Evolutionary conservation across 1,140 invertebrate genomes (phyloP).

Genomic region (Leptinotarsa defecta): DNA sequence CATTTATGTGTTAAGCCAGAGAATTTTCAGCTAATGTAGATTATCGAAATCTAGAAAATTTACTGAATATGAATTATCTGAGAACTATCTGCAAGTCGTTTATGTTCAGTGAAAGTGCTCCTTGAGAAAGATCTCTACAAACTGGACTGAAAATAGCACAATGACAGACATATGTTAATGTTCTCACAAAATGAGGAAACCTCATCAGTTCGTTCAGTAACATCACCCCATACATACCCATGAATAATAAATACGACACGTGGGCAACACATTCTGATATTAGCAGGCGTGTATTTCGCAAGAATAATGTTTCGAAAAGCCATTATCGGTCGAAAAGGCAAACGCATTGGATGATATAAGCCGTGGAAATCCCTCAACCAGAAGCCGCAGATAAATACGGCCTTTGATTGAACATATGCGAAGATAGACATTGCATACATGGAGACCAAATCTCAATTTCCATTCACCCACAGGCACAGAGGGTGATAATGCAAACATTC

Average conservation of each 20-base stretch:
- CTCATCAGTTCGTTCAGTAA: no score
- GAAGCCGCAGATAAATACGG: conserved; percentile 15
- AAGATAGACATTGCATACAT: background rate
- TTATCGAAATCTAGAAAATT: no score
- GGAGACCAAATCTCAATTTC: background rate
- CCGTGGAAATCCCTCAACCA: conserved; percentile 18
- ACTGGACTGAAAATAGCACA: no score
- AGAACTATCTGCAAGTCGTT: no score
- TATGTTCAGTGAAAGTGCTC: no score
- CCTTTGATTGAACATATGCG: conserved; percentile 22
- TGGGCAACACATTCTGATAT: background rate
- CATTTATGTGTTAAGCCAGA: no score
- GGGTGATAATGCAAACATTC: background rate
- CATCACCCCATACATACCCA: no score
- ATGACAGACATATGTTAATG: no score
- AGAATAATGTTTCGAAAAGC: conserved; percentile 19
- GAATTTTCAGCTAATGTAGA: no score
- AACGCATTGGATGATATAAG: conserved; percentile 16
- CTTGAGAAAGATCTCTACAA: no score
- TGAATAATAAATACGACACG: background rate
- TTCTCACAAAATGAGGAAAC: no score
- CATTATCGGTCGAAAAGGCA: conserved; percentile 22
- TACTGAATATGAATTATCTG: no score
- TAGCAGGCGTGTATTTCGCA: background rate
- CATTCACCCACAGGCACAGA: background rate